Base-by-base conservation (phyloP, 2,113 vertebrate genomes). In the Cephalopterus ornatus region DNA sequence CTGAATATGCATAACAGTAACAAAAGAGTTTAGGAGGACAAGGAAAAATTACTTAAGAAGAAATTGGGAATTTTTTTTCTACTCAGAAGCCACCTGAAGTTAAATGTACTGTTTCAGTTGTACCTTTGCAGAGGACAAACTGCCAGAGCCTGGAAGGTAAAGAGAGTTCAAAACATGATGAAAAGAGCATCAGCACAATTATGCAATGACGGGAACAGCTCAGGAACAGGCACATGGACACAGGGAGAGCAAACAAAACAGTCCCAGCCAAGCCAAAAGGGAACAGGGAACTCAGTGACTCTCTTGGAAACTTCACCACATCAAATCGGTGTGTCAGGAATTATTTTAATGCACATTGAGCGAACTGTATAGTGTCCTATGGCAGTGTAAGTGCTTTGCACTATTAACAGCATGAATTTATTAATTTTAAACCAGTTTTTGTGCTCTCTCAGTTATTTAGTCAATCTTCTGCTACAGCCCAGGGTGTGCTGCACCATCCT, bases 401-500 rank as follows among this genome's bases (percentile, higher is more conserved):
- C 14, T 39, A 20, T 11, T 39, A 81, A 47, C 35, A 49, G 61
- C 21, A 52, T 28, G 19, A 44, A 42, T 86, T n/a, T n/a, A 55
- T 28, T 46, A 16, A 44, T 26, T 71, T 71, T 35, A 70, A 70
- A 70, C 3, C 4, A 44, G 8, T 9, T 72, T 81, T 63, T 91
- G 41, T 50, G 85, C 50, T 71, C 50, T 66, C 67, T 75, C 62
- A 91, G 71, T 62, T 70, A 14, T 12, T 52, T 24, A 65, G 22
- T 26, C 52, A 33, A 53, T 13, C 44, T 74, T 9, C 41, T 66
- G 44, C 7, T 42, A 20, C 14, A 65, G 35, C 74, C 66, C 41
- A 28, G 37, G 0, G 3, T 0, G 2, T 67, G 55, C 76, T 70
- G 30, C 14, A 8, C 44, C 65, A 1, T 52, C 11, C 75, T 62